phyloP scores from a whole-genome alignment of 2,797 vertebrate genomes.

The Malurus splendens region DNA sequence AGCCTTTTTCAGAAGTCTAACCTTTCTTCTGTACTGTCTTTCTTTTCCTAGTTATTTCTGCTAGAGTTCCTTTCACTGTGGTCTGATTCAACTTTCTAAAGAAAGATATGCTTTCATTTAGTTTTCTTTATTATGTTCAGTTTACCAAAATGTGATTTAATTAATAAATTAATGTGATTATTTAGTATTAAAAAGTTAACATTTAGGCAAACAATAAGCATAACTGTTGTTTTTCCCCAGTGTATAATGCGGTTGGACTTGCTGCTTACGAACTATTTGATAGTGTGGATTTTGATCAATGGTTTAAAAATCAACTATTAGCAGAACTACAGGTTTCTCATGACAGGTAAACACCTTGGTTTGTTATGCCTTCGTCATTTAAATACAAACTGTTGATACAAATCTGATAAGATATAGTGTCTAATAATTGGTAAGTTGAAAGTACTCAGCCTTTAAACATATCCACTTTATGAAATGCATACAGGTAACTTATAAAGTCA shows the following conservation, averaged over 20 bases:
- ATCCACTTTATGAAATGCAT: neutral
- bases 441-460: neutral
- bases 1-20: neutral
- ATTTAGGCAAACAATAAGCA: neutral
- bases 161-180: neutral
- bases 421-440: neutral
- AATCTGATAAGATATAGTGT: neutral
- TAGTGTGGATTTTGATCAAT: constrained; percentile 96
- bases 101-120: neutral
- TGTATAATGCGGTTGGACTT: constrained; percentile 94
- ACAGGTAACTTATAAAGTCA: neutral
- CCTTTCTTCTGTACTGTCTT: neutral
- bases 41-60: neutral
- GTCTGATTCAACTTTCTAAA: neutral
- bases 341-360: constrained; percentile 80
- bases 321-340: constrained; percentile 90
- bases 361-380: neutral
- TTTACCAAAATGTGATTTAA: neutral
- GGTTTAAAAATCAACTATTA: constrained; percentile 95
- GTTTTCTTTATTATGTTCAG: neutral
- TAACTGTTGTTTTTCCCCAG: constrained; percentile 56
- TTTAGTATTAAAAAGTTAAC: neutral
- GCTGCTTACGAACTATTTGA: constrained; percentile 96
- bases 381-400: neutral
- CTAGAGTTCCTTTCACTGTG: neutral